Percentiles rank a stretch among this genome's conserved stretches.
Evolutionary conservation across 92 coral and sea anemone genomes (phyloP).

Genomic region (Porites lobata): DNA sequence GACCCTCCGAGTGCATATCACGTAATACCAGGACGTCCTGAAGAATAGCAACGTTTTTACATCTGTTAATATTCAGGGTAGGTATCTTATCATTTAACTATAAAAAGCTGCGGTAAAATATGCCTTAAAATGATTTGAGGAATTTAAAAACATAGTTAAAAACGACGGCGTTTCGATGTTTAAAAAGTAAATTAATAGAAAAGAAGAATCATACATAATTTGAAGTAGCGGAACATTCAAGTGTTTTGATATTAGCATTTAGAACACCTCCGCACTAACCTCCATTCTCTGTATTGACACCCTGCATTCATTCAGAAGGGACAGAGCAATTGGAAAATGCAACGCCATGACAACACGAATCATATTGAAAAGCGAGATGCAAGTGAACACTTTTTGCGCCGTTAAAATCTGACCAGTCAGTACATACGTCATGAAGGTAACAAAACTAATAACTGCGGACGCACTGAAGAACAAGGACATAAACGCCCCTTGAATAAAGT

Average conservation of each 20-base stretch:
- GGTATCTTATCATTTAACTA: neutral
- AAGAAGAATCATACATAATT: neutral
- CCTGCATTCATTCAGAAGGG: conserved; percentile 70
- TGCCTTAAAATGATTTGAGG: too few relatives aligned
- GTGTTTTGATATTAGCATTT: too few relatives aligned
- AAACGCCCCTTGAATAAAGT: conserved; percentile 67
- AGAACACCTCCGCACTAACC: conserved; percentile 30
- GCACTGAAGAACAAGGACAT: conserved; percentile 86
- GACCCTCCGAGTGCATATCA: conserved; percentile 86
- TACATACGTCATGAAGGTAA: conserved; percentile 74
- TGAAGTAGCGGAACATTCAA: neutral
- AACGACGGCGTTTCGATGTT: neutral
- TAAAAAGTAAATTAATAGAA: neutral
- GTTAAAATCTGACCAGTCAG: conserved; percentile 76
- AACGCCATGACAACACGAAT: conserved; percentile 77
- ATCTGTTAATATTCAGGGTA: neutral
- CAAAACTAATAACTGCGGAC: conserved; percentile 71
- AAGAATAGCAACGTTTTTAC: neutral
- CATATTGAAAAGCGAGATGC: conserved; percentile 78
- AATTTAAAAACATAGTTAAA: neutral
- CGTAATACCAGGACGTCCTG: conserved; percentile 69
- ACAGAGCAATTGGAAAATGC: conserved; percentile 78
- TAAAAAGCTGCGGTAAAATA: too few relatives aligned
- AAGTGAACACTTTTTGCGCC: conserved; percentile 81
- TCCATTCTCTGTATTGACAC: conserved; percentile 75